Evolutionary conservation across 1,140 invertebrate species (phyloP), one percentile per base, ranked within the genome.

Genomic region (Drosophila pachea): DNA sequence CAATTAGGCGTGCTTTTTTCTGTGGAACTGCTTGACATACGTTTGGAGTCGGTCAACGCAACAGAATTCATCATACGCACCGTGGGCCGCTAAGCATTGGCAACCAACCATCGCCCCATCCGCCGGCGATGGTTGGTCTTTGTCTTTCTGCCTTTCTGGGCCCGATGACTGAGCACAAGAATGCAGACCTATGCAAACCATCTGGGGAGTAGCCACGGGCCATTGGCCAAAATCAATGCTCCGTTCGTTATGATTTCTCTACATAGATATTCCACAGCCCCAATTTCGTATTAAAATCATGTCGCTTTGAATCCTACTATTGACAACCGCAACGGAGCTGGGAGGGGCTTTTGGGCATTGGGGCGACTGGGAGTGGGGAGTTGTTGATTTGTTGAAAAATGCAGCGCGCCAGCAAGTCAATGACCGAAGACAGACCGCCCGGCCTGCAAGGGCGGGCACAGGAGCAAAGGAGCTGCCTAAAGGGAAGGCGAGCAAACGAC

Each of bases 151-250:
- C n/a, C 22, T 22, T 22, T 22, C 22, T 22, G 22, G 22, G 22
- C 22, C 22, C 22, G n/a, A n/a, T 3, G 22, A 22, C 22, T n/a
- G n/a, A n/a, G n/a, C n/a, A n/a, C n/a, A n/a, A n/a, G 22, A 22
- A 22, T 1, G 22, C 22, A 22, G 22, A 22, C 22, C 22, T 22
- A 22, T 22, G 22, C 3, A 38, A 38, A 22, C 22, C 22, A 22
- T 22, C 22, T 22, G 49, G 12, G 32, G 45, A 52, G 55, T 16
- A n/a, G 31, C 6, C 35, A 33, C 38, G 74, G 81, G 76, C 73
- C 73, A 83, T 79, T 84, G 79, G 76, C 79, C 81, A 84, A 79
- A 79, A 86, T 86, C 81, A 84, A 84, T 83, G 79, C 66, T 54
- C 33, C 61, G 43, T 36, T 73, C 29, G 62, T 40, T 61, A 56